Evolutionary conservation across 2,797 vertebrate genomes (phyloP).

Genomic region (Limosa lapponica): DNA sequence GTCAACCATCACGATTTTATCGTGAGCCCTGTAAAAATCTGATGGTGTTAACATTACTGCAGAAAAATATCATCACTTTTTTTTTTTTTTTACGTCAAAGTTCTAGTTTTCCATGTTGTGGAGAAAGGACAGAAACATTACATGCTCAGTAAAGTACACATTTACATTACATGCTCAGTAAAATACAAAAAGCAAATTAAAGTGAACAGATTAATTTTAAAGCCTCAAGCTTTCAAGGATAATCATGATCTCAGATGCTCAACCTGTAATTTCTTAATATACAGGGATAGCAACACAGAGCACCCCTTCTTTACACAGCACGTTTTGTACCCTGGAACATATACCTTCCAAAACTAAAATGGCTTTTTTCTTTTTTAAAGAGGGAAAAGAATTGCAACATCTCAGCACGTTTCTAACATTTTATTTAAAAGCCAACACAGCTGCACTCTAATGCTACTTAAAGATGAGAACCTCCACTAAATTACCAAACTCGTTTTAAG

Average conservation of each 20-base stretch:
- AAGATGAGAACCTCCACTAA: slow-evolving; percentile 24
- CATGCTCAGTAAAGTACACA: not conserved
- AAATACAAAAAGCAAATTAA: not conserved
- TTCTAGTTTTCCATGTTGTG: not conserved
- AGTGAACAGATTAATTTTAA: not conserved
- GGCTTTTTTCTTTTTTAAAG: not conserved
- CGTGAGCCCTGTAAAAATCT: not conserved
- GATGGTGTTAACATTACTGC: not conserved
- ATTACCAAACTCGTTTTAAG: slow-evolving; percentile 18
- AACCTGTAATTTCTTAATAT: slow-evolving; percentile 9
- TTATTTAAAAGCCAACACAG: slow-evolving; percentile 24
- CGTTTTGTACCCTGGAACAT: not conserved
- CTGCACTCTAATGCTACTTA: slow-evolving; percentile 7
- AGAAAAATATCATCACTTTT: not conserved
- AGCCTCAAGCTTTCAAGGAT: not conserved
- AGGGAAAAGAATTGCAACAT: not conserved
- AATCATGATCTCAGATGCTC: not conserved
- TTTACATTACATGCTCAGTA: not conserved
- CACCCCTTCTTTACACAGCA: not conserved
- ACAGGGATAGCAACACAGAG: not conserved
- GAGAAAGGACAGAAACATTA: not conserved
- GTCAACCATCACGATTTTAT: not conserved
- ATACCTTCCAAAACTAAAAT: not conserved
- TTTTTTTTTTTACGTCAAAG: not conserved
- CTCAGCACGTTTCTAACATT: not conserved